Evolutionary conservation across 2,888 invertebrate genomes (phyloP).

Genomic region (Ypsolopha sequella): DNA sequence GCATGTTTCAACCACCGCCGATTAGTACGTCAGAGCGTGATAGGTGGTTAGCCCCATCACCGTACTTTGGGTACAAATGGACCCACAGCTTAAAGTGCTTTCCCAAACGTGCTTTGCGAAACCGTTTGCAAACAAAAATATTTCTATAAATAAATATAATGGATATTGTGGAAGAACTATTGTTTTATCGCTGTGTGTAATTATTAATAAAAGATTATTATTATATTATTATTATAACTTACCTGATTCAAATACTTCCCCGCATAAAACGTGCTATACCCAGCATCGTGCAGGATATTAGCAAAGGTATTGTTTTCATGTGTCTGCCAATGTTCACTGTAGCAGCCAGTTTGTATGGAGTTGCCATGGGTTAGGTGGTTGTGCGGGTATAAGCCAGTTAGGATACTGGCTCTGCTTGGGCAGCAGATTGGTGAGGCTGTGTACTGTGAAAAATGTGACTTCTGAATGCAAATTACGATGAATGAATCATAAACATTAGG

Average conservation of each 20-base stretch:
- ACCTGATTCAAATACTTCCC: constrained; percentile 96
- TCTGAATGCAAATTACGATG: constrained; percentile 4
- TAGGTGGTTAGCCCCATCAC: too few relatives aligned
- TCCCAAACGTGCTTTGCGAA: too few relatives aligned
- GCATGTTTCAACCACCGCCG: too few relatives aligned
- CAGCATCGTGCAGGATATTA: constrained; percentile 70
- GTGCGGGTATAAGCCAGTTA: constrained; percentile 88
- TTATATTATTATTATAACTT: too few relatives aligned
- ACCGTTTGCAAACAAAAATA: too few relatives aligned
- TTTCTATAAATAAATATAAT: too few relatives aligned
- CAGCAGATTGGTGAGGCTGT: constrained; percentile 90
- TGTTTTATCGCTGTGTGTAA: too few relatives aligned
- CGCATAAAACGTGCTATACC: constrained; percentile 90
- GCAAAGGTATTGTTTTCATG: constrained; percentile 78
- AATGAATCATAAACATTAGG: neutral
- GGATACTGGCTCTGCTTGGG: constrained; percentile 88
- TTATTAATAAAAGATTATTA: too few relatives aligned
- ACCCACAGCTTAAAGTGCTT: too few relatives aligned
- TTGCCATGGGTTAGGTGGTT: constrained; percentile 86
- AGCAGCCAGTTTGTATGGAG: constrained; percentile 83
- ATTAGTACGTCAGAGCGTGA: too few relatives aligned
- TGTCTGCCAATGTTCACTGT: constrained; percentile 73
- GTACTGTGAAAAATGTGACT: constrained; percentile 68
- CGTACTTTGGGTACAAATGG: too few relatives aligned
- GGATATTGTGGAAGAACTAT: too few relatives aligned